Conservation (phyloP, 2,113 vertebrate species). For the Dromiciops gliroides region DNA sequence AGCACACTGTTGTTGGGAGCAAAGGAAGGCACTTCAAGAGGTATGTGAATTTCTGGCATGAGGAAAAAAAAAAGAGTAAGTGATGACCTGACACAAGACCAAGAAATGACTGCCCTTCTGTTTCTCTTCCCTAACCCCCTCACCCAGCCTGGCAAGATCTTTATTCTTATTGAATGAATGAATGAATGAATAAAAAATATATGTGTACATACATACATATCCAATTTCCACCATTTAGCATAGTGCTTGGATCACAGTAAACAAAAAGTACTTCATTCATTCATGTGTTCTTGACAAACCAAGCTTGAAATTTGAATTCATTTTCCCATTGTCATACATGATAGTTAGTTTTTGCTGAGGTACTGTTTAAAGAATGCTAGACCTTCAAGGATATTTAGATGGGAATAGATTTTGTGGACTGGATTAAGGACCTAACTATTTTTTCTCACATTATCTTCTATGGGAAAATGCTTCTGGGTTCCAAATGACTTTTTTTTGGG, state of each 20-base stretch:
- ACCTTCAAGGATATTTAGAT: not conserved
- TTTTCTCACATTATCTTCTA: not conserved
- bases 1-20: not conserved
- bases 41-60: not conserved
- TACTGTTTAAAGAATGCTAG: not conserved
- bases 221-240: not conserved
- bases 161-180: no score
- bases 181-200: no score
- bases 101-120: not conserved
- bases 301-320: not conserved
- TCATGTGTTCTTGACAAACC: not conserved
- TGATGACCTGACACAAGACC: not conserved
- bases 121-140: not conserved
- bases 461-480: not conserved
- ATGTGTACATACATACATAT: no score
- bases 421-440: not conserved
- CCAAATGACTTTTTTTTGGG: no score
- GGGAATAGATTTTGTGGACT: not conserved
- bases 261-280: not conserved
- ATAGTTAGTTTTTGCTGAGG: not conserved
- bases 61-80: not conserved
- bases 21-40: not conserved
- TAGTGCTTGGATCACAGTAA: not conserved
- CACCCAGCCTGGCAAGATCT: not conserved
- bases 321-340: not conserved